phyloP scores from a whole-genome alignment of 2,113 vertebrate species.

The Pangasianodon hypophthalmus region DNA sequence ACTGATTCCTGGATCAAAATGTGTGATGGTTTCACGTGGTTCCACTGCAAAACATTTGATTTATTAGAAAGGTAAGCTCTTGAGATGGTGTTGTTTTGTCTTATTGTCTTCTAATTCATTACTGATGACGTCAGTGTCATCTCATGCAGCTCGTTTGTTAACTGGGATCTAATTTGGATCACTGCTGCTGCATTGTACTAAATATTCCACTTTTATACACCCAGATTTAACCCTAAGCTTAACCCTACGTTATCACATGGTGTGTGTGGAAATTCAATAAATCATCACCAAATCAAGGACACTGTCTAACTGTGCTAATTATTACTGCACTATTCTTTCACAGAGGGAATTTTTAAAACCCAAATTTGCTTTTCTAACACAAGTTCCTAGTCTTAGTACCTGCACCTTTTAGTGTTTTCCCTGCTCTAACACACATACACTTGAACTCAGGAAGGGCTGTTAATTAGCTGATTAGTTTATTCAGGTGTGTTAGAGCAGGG shows the following conservation, averaged over 20 bases:
- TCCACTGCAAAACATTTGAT: not conserved
- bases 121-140: not conserved
- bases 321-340: not conserved
- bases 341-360: not conserved
- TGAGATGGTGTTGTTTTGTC: not conserved
- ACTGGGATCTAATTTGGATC: not conserved
- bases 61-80: not conserved
- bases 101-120: not conserved
- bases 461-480: constrained; percentile 1
- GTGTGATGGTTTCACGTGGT: not conserved
- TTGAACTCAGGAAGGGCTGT: not conserved
- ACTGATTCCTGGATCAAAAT: too few species aligned
- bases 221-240: not conserved
- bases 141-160: not conserved
- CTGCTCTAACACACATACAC: not conserved
- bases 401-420: not conserved
- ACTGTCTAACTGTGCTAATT: not conserved
- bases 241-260: not conserved
- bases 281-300: not conserved
- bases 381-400: not conserved
- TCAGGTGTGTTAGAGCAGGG: not conserved
- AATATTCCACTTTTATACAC: not conserved
- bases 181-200: not conserved
- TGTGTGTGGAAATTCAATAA: not conserved
- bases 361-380: not conserved